Percentiles rank a stretch among this genome's conserved stretches.
These are phyloP conservation scores for Haliclystus octoradiatus DNA, from an alignment of 30 jellyfish, hydroid and myxozoan genomes.

Conservation along the genomic window DNA sequence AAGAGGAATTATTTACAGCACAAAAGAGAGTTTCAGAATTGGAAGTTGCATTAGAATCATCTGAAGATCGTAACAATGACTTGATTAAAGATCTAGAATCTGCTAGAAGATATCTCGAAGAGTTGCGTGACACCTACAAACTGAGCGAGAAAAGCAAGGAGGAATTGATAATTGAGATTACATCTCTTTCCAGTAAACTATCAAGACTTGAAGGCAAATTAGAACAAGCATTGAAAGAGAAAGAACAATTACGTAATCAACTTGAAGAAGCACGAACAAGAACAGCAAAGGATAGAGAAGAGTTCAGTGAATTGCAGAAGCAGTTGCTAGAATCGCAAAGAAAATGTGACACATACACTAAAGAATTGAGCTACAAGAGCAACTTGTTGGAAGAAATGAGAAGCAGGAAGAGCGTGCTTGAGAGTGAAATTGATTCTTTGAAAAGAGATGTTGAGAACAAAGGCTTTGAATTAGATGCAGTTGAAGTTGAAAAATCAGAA, in stretches of 20 bases:
- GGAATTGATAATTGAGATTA: slow-evolving; percentile 67
- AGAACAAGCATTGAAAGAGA: slow-evolving; percentile 76
- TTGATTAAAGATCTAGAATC: slow-evolving; percentile 49
- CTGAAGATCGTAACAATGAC: slow-evolving; percentile 71
- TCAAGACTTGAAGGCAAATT: slow-evolving; percentile 57
- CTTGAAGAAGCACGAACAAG: slow-evolving; percentile 86
- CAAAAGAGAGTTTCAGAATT: slow-evolving; percentile 84
- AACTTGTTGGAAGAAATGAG: slow-evolving; percentile 68
- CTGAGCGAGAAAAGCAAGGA: slow-evolving; percentile 58
- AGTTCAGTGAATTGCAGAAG: slow-evolving; percentile 59
- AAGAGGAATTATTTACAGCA: slow-evolving; percentile 48
- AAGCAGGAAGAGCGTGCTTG: slow-evolving; percentile 71
- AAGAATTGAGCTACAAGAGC: slow-evolving; percentile 57
- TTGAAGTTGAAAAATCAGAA: slow-evolving; percentile 71
- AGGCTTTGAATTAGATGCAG: slow-evolving; percentile 60
- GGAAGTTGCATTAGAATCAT: slow-evolving; percentile 70
- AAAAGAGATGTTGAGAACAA: slow-evolving; percentile 84
- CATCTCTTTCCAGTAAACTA: slow-evolving; percentile 40
- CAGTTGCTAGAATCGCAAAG: slow-evolving; percentile 82
- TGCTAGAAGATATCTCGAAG: slow-evolving; percentile 56
- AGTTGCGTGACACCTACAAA: slow-evolving; percentile 66
- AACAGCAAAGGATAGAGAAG: slow-evolving; percentile 86
- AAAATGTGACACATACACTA: slow-evolving; percentile 64
- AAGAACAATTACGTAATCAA: slow-evolving; percentile 41
- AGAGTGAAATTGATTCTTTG: slow-evolving; percentile 75